Evolutionary conservation across 2,113 vertebrate genomes (phyloP).

Genomic region (Lonchura striata): DNA sequence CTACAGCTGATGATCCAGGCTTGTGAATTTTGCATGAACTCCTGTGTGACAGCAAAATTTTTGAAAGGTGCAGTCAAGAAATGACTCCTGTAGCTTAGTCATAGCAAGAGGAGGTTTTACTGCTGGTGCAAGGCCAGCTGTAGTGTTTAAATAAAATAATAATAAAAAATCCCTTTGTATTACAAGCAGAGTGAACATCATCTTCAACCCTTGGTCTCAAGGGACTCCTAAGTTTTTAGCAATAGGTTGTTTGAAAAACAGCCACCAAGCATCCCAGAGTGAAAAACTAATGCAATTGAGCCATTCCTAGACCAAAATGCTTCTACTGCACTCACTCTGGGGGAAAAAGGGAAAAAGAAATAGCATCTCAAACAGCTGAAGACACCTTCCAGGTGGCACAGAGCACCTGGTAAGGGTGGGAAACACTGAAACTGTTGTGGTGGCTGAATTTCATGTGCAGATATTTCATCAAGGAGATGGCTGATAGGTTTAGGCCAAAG

Average conservation of each 20-base stretch:
- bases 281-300: neutral
- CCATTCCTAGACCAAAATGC: neutral
- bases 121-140: neutral
- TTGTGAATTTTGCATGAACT: constrained; percentile 69
- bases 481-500: neutral
- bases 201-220: neutral
- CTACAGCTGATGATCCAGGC: constrained; percentile 39
- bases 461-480: neutral
- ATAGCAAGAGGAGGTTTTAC: neutral
- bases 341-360: neutral
- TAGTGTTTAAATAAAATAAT: neutral
- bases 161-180: neutral
- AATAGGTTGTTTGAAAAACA: neutral
- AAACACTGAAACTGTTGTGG: neutral
- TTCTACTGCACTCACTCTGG: neutral
- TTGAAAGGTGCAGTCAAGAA: neutral
- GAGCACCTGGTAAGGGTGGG: neutral
- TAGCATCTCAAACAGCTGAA: neutral
- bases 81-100: neutral
- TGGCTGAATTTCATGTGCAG: neutral
- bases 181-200: neutral
- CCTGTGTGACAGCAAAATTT: constrained; percentile 6
- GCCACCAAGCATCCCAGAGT: neutral
- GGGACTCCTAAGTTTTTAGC: neutral
- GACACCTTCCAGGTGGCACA: neutral